Base-by-base conservation (phyloP, 2,113 vertebrate species). In the Atherinomorus stipes region DNA sequence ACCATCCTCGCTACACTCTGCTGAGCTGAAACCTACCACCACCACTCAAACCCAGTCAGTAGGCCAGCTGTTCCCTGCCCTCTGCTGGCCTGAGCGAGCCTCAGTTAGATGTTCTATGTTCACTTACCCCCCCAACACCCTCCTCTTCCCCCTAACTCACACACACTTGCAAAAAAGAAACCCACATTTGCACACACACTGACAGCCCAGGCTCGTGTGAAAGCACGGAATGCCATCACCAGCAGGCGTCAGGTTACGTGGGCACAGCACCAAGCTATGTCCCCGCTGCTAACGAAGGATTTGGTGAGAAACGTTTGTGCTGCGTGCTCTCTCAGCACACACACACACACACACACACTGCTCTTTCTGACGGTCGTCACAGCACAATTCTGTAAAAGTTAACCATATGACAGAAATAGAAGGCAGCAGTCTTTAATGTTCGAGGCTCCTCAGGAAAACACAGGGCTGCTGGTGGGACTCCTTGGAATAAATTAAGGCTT, bases 41-140 rank as follows among this genome's bases (percentile, higher is more conserved):
- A 84, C 80, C 81, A 83, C 89, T 92, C 65, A 88, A 86, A 89
- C 83, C 87, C 88, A 83, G 79, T 92, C 91, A 93, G 86, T 93
- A 91, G 86, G 87, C 92, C 93, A 93, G 92, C 93, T 93, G 93
- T 92, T 90, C 79, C 78, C 72, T 60, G 57, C 74, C 85, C 89
- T 78, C 81, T 78, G 64, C 75, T 74, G 77, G 79, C 80, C 80
- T 67, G 56, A 50, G 70, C 86, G 45, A 75, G 78, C 83, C 71
- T 76, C 83, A 8, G 64, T 74, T 85, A 80, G 81, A 88, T 86
- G 80, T 40, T 71, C 61, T 0, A 28, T 60, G 53, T 31, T 57
- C 31, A 34, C 31, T 34, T n/a, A 53, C 40, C 23, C 61, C 49
- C 42, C 34, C 26, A 16, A 19, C 71, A 31, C 61, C 53, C 59